These are phyloP conservation scores for Serilophus lunatus DNA, from an alignment of 2,113 vertebrate species.

Conservation along the genomic window DNA sequence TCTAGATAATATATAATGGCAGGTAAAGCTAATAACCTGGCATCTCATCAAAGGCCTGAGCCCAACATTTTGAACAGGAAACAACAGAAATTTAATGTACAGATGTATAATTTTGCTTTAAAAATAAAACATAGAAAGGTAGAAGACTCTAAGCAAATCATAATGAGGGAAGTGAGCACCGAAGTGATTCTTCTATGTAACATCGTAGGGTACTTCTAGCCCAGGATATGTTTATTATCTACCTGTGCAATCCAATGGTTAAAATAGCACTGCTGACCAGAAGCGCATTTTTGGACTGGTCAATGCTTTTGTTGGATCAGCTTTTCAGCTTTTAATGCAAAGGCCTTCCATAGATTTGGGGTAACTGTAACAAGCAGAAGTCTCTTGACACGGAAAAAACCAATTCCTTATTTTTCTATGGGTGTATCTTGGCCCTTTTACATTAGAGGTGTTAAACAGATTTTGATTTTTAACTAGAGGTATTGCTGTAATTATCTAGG, in stretches of 20 bases:
- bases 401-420: no score
- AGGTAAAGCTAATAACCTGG: constrained; percentile 47
- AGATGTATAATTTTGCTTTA: background rate
- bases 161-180: background rate
- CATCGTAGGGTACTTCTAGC: background rate
- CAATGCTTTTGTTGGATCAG: background rate
- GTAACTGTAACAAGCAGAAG: background rate
- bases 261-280: background rate
- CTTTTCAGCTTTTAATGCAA: background rate
- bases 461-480: background rate
- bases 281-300: background rate
- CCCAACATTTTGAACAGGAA: constrained; percentile 3
- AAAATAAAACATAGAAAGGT: background rate
- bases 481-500: background rate
- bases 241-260: background rate
- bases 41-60: constrained; percentile 4
- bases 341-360: background rate
- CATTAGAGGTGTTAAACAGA: background rate
- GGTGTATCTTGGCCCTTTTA: background rate
- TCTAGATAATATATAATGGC: constrained; percentile 29
- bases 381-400: background rate
- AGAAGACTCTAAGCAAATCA: background rate
- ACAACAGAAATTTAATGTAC: constrained; percentile 22
- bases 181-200: background rate
- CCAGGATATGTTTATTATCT: background rate